Conservation (phyloP, 1,140 invertebrate genomes). For the Pseudachorutes palmiensis region DNA sequence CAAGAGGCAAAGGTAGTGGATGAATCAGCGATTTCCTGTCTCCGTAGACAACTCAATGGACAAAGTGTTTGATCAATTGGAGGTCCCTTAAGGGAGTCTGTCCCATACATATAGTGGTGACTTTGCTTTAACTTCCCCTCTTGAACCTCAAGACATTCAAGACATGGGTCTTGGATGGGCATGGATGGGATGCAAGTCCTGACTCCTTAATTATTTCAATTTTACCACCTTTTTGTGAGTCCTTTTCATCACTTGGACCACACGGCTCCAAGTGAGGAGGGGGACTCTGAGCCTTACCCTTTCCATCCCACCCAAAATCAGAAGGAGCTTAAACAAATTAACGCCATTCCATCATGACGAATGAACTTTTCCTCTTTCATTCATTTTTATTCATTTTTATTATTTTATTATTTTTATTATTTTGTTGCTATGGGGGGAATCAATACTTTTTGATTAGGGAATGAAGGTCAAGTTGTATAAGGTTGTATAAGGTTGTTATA, state of each 20-base stretch:
- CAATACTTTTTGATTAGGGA: not conserved
- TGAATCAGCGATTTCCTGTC: conserved; percentile 33
- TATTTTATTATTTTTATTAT: not conserved
- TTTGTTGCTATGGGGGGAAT: not conserved
- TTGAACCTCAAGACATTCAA: not conserved
- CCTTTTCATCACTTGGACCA: not conserved
- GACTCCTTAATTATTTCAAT: not conserved
- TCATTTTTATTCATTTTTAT: not conserved
- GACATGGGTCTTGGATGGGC: not conserved
- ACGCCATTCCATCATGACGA: conserved; percentile 38
- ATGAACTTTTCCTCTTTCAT: conserved; percentile 35
- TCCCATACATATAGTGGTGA: not conserved
- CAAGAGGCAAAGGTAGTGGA: too few relatives aligned
- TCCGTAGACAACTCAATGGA: conserved; percentile 25
- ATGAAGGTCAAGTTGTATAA: not conserved
- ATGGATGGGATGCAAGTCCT: not conserved
- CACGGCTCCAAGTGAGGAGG: not conserved
- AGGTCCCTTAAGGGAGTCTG: conserved; percentile 17
- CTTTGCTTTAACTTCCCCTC: not conserved
- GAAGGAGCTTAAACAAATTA: conserved; percentile 34
- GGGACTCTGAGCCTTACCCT: not conserved
- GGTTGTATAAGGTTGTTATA: too few relatives aligned
- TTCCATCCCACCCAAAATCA: not conserved
- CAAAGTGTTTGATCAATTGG: conserved; percentile 39
- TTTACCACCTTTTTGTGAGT: not conserved